These are phyloP conservation scores for Gastrophysa polygoni DNA, from an alignment of 2,888 invertebrate genomes.

Conservation along the genomic window DNA sequence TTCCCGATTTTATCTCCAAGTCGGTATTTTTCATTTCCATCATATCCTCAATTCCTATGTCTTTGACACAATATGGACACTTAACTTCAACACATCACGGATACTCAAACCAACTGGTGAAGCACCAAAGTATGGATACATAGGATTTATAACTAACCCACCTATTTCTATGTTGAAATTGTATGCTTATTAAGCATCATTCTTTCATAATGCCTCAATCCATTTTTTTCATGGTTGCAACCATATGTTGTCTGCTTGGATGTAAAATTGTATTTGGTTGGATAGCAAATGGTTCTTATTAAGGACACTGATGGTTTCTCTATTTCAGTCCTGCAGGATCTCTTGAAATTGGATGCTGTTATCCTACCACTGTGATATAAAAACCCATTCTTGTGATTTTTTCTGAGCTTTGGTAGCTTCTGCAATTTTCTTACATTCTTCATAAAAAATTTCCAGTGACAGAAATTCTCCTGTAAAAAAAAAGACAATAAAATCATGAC, in stretches of 20 bases:
- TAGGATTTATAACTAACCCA: constrained; percentile 20
- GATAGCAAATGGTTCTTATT: constrained; percentile 2
- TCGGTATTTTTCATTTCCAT: constrained; percentile 13
- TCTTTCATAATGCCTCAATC: constrained; percentile 12
- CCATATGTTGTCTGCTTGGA: not conserved
- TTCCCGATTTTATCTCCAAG: constrained; percentile 2
- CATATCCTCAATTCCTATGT: constrained; percentile 8
- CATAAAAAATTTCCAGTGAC: not conserved
- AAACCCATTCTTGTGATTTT: not conserved
- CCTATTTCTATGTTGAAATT: constrained; percentile 8
- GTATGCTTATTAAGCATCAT: constrained; percentile 16
- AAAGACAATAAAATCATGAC: not conserved
- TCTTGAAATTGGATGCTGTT: constrained; percentile 2
- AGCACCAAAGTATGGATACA: constrained; percentile 26
- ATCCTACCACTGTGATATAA: not conserved
- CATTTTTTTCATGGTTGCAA: constrained; percentile 18
- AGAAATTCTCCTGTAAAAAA: not conserved
- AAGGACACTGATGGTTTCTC: not conserved
- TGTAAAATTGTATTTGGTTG: constrained; percentile 5
- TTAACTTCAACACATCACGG: constrained; percentile 27
- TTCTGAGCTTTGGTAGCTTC: not conserved
- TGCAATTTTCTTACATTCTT: constrained; percentile 2
- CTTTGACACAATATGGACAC: constrained; percentile 28
- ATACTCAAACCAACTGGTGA: constrained; percentile 23
- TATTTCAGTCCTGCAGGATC: not conserved